phyloP scores from a whole-genome alignment of 2,888 invertebrate species.

The Habroteleia sp. region DNA sequence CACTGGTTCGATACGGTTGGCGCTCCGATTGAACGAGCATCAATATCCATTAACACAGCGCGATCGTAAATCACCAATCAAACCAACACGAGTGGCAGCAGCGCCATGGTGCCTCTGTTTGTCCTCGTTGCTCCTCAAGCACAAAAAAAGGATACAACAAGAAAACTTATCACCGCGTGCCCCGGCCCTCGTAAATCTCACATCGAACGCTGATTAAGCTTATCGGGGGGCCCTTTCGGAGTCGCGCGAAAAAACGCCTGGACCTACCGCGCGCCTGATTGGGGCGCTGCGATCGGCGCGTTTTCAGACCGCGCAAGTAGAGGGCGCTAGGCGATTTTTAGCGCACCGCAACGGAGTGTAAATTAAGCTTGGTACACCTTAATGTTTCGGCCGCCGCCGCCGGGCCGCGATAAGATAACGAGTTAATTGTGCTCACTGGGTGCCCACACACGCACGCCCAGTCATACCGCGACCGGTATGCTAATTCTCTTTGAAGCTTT shows the following conservation, averaged over 20 bases:
- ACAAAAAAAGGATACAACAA: slow-evolving; percentile 3
- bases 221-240: slow-evolving; percentile 53
- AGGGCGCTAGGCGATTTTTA: slow-evolving; percentile 50
- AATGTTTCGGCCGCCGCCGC: slow-evolving; percentile 71
- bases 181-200: slow-evolving; percentile 61
- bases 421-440: slow-evolving; percentile 81
- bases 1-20: slow-evolving; percentile 34
- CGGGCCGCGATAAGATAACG: slow-evolving; percentile 80
- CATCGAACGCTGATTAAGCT: slow-evolving; percentile 64
- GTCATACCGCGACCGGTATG: slow-evolving; percentile 79
- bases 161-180: slow-evolving; percentile 44
- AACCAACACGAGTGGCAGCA: slow-evolving; percentile 30
- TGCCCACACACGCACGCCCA: slow-evolving; percentile 79
- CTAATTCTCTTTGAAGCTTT: slow-evolving; percentile 79
- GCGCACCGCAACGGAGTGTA: slow-evolving; percentile 73
- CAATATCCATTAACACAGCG: slow-evolving; percentile 52
- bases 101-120: not conserved
- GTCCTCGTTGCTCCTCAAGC: not conserved
- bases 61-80: slow-evolving; percentile 59
- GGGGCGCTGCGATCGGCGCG: slow-evolving; percentile 32
- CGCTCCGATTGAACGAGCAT: slow-evolving; percentile 41
- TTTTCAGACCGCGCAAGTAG: slow-evolving; percentile 5
- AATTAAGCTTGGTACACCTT: slow-evolving; percentile 79
- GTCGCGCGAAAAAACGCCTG: slow-evolving; percentile 57
- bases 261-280: slow-evolving; percentile 63